Evolutionary conservation across 2,888 invertebrate genomes (phyloP).

Genomic region (Leptopterna dolabrata): DNA sequence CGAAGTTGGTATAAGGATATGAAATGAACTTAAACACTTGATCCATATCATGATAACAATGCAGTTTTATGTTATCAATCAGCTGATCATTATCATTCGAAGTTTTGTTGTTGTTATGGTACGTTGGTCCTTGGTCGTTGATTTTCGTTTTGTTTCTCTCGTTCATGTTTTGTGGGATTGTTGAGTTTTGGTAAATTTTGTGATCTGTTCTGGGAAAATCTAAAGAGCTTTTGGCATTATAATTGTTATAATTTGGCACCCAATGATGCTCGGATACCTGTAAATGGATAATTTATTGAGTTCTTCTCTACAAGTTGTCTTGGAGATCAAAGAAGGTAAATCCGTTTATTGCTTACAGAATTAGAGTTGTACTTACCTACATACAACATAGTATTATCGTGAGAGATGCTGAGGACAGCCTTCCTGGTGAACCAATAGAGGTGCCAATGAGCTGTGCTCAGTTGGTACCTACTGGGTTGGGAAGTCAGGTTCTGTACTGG

Average conservation of each 20-base stretch:
- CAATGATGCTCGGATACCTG: not conserved
- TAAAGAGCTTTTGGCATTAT: not conserved
- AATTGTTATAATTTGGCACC: not conserved
- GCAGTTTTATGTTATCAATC: not conserved
- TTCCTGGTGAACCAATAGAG: too few relatives aligned
- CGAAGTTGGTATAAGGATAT: not conserved
- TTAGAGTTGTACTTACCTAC: too few relatives aligned
- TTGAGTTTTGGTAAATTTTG: not conserved
- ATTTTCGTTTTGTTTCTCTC: not conserved
- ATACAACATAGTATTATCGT: too few relatives aligned
- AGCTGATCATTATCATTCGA: not conserved
- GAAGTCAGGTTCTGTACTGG: too few relatives aligned
- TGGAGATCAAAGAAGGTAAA: conserved; percentile 76
- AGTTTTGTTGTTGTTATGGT: not conserved
- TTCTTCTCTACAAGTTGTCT: conserved; percentile 75
- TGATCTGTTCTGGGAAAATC: not conserved
- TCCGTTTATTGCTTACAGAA: too few relatives aligned
- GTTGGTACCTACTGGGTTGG: too few relatives aligned
- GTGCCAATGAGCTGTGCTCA: too few relatives aligned
- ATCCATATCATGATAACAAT: not conserved
- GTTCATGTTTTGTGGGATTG: not conserved
- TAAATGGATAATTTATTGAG: conserved; percentile 67
- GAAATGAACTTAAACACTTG: not conserved
- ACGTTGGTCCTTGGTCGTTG: not conserved
- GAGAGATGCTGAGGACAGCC: too few relatives aligned